These are phyloP conservation scores for Epistrophe grossulariae DNA, from an alignment of 2,888 invertebrate genomes.

Conservation along the genomic window DNA sequence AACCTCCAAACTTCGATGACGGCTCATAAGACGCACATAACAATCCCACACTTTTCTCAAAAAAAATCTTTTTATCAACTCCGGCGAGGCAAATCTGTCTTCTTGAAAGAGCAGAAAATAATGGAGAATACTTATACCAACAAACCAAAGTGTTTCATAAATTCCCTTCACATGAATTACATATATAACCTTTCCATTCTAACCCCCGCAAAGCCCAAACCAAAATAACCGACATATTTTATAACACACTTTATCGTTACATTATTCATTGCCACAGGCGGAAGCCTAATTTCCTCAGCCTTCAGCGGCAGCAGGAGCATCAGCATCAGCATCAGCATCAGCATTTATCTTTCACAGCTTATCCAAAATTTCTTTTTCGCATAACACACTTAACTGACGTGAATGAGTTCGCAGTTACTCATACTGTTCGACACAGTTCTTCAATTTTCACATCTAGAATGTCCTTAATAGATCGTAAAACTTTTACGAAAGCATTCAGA, in stretches of 20 bases:
- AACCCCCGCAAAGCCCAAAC: neutral
- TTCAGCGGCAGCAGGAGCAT: slow-evolving; percentile 39
- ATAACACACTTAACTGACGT: neutral
- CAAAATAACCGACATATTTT: slow-evolving; percentile 48
- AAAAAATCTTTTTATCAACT: slow-evolving; percentile 26
- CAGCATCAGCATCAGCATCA: neutral
- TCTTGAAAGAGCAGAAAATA: slow-evolving; percentile 15
- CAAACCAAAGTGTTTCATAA: slow-evolving; percentile 31
- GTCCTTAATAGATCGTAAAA: slow-evolving; percentile 63
- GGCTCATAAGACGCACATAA: neutral
- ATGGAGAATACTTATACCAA: slow-evolving; percentile 15
- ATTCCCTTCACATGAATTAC: slow-evolving; percentile 7
- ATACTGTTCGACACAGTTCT: slow-evolving; percentile 16
- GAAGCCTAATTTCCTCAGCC: slow-evolving; percentile 69
- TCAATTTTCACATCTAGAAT: slow-evolving; percentile 30
- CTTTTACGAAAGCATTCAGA: slow-evolving; percentile 36
- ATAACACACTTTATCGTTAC: slow-evolving; percentile 60
- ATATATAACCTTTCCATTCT: slow-evolving; percentile 9
- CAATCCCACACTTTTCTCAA: neutral
- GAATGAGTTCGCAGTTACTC: slow-evolving; percentile 37
- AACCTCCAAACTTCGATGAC: neutral
- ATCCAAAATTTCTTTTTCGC: slow-evolving; percentile 41
- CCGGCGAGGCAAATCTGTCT: slow-evolving; percentile 7
- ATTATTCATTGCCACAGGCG: slow-evolving; percentile 60
- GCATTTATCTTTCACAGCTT: slow-evolving; percentile 40